Evolutionary conservation across 2,113 vertebrate species (phyloP).

Genomic region (Procavia capensis): DNA sequence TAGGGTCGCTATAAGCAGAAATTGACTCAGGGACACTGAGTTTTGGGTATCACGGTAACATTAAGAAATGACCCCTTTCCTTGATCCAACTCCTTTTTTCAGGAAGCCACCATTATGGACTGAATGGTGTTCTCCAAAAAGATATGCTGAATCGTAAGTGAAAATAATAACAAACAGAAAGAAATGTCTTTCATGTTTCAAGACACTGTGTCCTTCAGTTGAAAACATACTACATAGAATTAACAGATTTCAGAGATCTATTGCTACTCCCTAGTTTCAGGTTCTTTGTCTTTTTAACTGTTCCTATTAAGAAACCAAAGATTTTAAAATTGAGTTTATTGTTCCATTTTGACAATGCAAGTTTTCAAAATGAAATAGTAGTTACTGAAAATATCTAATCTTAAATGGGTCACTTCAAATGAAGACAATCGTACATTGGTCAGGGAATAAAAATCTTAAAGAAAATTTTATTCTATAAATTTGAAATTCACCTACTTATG

Average conservation of each 20-base stretch:
- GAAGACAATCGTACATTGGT: not conserved
- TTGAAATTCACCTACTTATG: conserved; percentile 6
- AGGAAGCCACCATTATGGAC: not conserved
- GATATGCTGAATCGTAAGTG: not conserved
- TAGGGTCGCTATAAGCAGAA: no score
- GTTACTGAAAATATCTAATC: not conserved
- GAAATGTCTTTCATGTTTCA: not conserved
- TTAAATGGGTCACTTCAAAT: not conserved
- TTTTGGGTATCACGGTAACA: no score
- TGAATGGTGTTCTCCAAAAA: not conserved
- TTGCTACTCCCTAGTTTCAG: not conserved
- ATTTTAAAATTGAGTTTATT: not conserved
- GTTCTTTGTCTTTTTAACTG: not conserved
- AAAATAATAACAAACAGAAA: conserved; percentile 6
- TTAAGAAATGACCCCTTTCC: not conserved
- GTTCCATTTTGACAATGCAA: not conserved
- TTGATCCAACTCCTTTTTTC: not conserved
- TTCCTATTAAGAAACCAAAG: not conserved
- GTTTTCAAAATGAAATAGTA: not conserved
- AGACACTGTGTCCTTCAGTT: not conserved
- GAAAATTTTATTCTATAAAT: not conserved
- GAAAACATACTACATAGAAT: not conserved
- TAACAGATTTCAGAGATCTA: not conserved
- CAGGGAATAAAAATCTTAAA: not conserved
- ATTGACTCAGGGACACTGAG: no score